Base-by-base conservation (phyloP, 1,140 invertebrate species). In the Apis florea region DNA sequence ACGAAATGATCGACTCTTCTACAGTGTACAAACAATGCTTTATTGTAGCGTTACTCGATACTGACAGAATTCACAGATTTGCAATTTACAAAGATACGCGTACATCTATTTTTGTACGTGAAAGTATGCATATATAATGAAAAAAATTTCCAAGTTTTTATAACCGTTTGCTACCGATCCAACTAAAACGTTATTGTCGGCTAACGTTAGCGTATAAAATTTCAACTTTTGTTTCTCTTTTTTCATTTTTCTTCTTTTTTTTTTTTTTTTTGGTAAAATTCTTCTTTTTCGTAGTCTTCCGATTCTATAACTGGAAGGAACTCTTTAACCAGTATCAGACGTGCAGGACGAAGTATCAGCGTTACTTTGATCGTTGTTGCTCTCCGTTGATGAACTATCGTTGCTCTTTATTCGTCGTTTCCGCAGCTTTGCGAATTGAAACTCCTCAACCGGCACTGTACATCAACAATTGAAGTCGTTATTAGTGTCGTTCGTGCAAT, bases 381-480 rank as follows among this genome's bases (percentile, higher is more conserved):
- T 94, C 81, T 94, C 94, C 79, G 93, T 94, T 51, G 94, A 94
- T 73, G 94, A 95, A 89, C 93, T 94, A 90, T 94, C 92, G 85
- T 92, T 92, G 90, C 93, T 93, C 88, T 93, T 94, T 85, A 93
- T 90, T 87, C 88, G 88, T 84, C 91, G 91, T 88, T 92, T 91
- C 81, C 91, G 90, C 85, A 93, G 88, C 88, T 93, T 92, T 63
- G 89, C 90, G 83, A 93, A 92, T 85, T 93, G 91, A 93, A 92
- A 91, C 89, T 93, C 91, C 89, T 93, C 91, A 86, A 90, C 90
- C 85, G 92, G 91, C 91, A 92, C 92, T 93, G 90, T 89, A 92
- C 90, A 93, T 87, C 68, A 92, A 92, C 69, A 90, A 87, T 87
- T 78, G 79, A 87, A 87, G 77, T 87, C 54, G 61, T 86, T 31